These are phyloP conservation scores for Clepsis dumicolana DNA, from an alignment of 2,888 invertebrate genomes.

Conservation along the genomic window DNA sequence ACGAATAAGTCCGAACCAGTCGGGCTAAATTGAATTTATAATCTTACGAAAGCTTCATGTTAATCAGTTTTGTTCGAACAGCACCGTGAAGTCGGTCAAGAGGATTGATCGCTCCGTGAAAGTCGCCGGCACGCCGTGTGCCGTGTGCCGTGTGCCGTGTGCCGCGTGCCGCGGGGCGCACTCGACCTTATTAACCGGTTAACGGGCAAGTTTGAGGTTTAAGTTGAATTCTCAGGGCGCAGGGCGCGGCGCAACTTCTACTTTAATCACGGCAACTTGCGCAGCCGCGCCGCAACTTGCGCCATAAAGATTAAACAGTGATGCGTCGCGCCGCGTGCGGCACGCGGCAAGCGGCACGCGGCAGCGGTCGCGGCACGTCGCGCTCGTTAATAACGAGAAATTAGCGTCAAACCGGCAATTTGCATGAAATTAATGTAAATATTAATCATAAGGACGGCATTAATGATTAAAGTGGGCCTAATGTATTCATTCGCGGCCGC, in stretches of 20 bases:
- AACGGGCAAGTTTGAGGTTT: constrained; percentile 12
- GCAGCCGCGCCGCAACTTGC: constrained; percentile 11
- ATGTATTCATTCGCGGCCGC: constrained; percentile 47
- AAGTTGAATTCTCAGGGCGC: constrained; percentile 17
- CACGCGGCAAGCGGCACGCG: constrained; percentile 42
- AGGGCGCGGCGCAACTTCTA: constrained; percentile 3
- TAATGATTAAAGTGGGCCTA: constrained; percentile 53
- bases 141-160: background rate
- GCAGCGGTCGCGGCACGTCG: constrained; percentile 43
- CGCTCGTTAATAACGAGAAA: constrained; percentile 58
- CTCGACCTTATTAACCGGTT: constrained; percentile 14
- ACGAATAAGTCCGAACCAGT: too few relatives aligned
- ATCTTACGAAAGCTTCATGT: too few relatives aligned
- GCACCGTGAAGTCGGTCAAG: background rate
- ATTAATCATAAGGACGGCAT: constrained; percentile 61
- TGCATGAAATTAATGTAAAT: constrained; percentile 71
- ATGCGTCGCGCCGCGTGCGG: constrained; percentile 2
- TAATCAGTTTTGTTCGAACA: background rate
- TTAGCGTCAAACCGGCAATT: constrained; percentile 63
- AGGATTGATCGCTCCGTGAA: background rate
- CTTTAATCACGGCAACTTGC: constrained; percentile 15
- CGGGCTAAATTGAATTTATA: too few relatives aligned
- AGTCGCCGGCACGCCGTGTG: background rate
- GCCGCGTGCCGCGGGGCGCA: background rate
- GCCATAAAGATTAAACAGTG: constrained; percentile 22